These are phyloP conservation scores for Ruditapes philippinarum DNA, from an alignment of 1,140 invertebrate genomes.

Conservation along the genomic window DNA sequence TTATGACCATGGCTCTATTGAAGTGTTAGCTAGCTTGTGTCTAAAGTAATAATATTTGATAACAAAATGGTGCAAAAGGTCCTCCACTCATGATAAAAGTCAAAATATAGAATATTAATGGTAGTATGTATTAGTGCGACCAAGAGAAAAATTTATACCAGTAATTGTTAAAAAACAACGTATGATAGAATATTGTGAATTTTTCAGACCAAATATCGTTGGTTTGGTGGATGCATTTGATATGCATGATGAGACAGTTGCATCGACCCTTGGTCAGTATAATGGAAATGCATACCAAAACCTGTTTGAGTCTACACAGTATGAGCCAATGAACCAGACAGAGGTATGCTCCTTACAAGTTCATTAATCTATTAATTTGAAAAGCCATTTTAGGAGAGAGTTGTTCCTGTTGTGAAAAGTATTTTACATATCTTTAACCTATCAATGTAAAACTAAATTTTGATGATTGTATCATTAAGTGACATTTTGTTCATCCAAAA, in stretches of 20 bases:
- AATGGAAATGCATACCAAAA: constrained; percentile 66
- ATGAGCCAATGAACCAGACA: constrained; percentile 61
- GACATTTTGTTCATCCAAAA: too few species aligned
- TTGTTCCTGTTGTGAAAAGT: neutral
- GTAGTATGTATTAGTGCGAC: too few species aligned
- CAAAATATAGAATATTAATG: too few species aligned
- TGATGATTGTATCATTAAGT: neutral
- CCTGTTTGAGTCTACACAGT: constrained; percentile 56
- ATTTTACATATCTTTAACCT: neutral
- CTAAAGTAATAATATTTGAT: too few species aligned
- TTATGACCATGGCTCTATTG: too few species aligned
- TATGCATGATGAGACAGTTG: constrained; percentile 64
- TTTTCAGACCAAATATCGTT: constrained; percentile 56
- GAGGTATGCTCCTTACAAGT: too few species aligned
- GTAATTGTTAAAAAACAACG: too few species aligned
- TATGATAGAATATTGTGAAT: too few species aligned
- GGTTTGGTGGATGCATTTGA: constrained; percentile 64
- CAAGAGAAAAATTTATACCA: too few species aligned
- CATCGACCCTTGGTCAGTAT: constrained; percentile 52
- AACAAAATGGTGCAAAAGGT: too few species aligned
- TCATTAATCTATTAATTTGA: neutral
- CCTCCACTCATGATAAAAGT: too few species aligned
- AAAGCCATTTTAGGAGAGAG: neutral
- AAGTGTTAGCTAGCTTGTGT: too few species aligned
- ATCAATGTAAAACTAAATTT: neutral